Evolutionary conservation across 1,140 invertebrate genomes (phyloP).

Genomic region (Brachionus rubens): DNA sequence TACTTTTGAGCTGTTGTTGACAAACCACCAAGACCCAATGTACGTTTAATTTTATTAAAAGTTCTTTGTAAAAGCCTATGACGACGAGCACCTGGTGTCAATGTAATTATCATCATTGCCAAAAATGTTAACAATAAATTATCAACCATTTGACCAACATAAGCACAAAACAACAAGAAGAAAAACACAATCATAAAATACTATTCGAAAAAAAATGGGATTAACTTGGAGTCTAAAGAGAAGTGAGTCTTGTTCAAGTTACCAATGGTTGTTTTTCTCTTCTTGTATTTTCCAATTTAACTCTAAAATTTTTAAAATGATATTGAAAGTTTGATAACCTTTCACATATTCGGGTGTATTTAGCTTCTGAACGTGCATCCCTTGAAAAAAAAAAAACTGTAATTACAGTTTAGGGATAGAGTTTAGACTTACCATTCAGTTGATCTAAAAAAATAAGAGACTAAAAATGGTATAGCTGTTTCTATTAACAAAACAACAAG

Average conservation of each 20-base stretch:
- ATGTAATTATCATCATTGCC: neutral
- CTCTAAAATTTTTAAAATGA: constrained; percentile 1
- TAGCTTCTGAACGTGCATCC: neutral
- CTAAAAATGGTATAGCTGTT: neutral
- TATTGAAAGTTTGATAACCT: constrained; percentile 28
- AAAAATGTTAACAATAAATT: constrained; percentile 41
- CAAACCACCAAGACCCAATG: neutral
- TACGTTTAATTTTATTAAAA: constrained; percentile 5
- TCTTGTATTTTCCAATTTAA: constrained; percentile 11
- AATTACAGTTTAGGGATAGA: neutral
- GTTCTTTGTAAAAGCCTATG: neutral
- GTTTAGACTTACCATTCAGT: neutral
- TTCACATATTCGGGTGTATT: constrained; percentile 45
- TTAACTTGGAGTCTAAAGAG: neutral
- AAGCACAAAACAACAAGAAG: constrained; percentile 44
- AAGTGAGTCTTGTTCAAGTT: neutral
- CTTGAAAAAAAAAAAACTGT: neutral
- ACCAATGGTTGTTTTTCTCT: constrained; percentile 44
- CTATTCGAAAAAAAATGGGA: constrained; percentile 6
- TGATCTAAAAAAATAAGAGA: constrained; percentile 12
- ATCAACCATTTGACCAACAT: constrained; percentile 42
- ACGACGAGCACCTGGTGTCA: constrained; percentile 25
- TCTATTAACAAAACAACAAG: neutral
- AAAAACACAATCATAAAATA: constrained; percentile 37
- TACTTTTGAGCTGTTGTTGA: no score